phyloP scores from a whole-genome alignment of 2,888 invertebrate species.

The Hydraecia micacea region DNA sequence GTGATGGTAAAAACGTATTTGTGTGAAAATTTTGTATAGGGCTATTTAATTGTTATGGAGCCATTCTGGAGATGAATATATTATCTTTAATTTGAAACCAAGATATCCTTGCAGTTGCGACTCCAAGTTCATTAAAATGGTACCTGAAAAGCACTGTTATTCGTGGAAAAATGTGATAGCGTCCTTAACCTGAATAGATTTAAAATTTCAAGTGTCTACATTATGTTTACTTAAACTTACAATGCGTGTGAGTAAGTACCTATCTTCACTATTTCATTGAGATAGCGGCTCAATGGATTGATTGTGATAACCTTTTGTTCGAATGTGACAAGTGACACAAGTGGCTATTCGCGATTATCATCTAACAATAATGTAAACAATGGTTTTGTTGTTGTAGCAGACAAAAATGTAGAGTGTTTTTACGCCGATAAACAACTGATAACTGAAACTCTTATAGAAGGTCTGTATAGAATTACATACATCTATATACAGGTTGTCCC shows the following conservation, averaged over 20 bases:
- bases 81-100: no score
- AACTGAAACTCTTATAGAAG: neutral
- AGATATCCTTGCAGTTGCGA: no score
- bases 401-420: neutral
- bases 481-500: no score
- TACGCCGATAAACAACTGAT: neutral
- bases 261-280: conserved; percentile 17
- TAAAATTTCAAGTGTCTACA: conserved; percentile 10
- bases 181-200: conserved; percentile 19
- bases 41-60: no score
- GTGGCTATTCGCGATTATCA: conserved; percentile 22
- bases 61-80: no score
- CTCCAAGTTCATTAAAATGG: no score
- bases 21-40: no score
- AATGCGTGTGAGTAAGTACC: neutral
- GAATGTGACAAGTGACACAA: conserved; percentile 21
- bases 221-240: conserved; percentile 10
- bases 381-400: neutral
- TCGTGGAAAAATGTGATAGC: no score
- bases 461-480: neutral
- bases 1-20: no score
- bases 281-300: conserved; percentile 31
- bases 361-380: conserved; percentile 15
- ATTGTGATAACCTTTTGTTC: conserved; percentile 46
- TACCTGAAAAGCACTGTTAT: no score